Percentiles rank a stretch among this genome's conserved stretches.
phyloP scores from a whole-genome alignment of 2,797 vertebrate genomes.

The Carduelis carduelis region DNA sequence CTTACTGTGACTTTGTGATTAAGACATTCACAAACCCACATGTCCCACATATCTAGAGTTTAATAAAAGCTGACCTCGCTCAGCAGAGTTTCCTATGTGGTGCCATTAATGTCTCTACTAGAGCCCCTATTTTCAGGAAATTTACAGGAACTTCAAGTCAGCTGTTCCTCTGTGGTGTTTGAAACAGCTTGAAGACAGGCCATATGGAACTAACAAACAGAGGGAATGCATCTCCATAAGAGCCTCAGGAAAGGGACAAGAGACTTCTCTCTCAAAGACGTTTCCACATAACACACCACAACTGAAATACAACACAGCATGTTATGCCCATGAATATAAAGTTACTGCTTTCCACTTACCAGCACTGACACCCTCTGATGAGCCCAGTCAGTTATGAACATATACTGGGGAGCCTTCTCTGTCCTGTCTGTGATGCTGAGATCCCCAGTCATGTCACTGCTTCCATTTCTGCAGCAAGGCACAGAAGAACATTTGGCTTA shows the following conservation, averaged over 20 bases:
- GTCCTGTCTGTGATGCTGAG: not conserved
- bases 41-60: not conserved
- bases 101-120: not conserved
- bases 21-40: not conserved
- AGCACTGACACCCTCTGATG: not conserved
- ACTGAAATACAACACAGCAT: not conserved
- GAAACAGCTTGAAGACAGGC: not conserved
- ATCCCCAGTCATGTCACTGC: not conserved
- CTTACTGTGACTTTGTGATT: not conserved
- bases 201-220: not conserved
- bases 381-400: not conserved
- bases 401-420: not conserved
- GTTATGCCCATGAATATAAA: not conserved
- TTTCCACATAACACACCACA: not conserved
- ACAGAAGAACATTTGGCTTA: slow-evolving; percentile 46
- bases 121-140: not conserved
- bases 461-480: not conserved
- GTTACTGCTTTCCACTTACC: not conserved
- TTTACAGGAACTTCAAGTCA: not conserved
- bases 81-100: accelerated
- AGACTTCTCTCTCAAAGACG: not conserved
- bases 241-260: not conserved
- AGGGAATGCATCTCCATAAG: not conserved
- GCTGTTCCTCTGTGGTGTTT: not conserved
- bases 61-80: not conserved